Percentiles rank a stretch among this genome's conserved stretches.
Evolutionary conservation across 2,113 vertebrate genomes (phyloP).

Genomic region (Phyllostomus hastatus): DNA sequence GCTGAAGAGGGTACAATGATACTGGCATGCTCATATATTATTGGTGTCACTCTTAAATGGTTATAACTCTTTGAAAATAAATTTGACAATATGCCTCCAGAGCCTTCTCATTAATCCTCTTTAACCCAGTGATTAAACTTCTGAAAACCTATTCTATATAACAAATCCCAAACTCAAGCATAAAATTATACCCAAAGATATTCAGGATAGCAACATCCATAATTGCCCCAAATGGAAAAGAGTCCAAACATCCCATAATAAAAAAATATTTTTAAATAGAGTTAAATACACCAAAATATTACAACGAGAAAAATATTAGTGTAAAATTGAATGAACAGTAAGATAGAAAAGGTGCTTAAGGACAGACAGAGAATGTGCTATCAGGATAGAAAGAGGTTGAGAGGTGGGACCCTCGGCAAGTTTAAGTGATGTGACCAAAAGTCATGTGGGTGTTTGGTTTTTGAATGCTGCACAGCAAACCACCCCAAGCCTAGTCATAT

Average conservation of each 20-base stretch:
- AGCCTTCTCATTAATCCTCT: conserved; percentile 21
- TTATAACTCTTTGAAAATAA: conserved; percentile 4
- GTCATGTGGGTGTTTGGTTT: fast-evolving
- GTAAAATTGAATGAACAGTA: not conserved
- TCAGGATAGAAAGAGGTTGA: not conserved
- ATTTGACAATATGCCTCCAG: not conserved
- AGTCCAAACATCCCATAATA: not conserved
- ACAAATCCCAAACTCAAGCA: not conserved
- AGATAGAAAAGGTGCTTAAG: too few species aligned
- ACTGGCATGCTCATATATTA: not conserved
- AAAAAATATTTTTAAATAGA: not conserved
- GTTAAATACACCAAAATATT: not conserved
- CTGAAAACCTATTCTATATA: conserved; percentile 4
- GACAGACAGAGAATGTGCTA: fast-evolving
- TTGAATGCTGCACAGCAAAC: fast-evolving
- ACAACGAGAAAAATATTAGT: not conserved
- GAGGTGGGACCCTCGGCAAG: not conserved
- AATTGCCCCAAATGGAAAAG: not conserved
- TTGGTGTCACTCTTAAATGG: not conserved
- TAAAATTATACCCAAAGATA: not conserved
- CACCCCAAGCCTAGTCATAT: fast-evolving
- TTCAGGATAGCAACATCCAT: not conserved
- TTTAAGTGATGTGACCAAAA: too few species aligned
- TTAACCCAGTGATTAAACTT: conserved; percentile 49
- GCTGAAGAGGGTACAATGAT: not conserved